Evolutionary conservation across 2,113 vertebrate genomes (phyloP).

Genomic region (Callipepla squamata): DNA sequence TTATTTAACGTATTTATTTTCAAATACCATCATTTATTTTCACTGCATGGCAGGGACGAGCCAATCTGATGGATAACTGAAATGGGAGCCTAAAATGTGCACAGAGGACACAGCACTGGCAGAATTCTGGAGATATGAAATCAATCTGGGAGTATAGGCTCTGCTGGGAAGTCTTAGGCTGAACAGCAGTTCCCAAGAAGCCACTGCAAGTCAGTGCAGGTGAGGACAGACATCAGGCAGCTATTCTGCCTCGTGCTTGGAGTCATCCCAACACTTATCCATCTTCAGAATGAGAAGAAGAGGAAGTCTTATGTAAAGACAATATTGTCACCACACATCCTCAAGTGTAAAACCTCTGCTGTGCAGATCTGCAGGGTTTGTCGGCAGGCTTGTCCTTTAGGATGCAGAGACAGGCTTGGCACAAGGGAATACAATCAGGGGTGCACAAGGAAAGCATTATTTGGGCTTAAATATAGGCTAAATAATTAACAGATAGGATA

Average conservation of each 20-base stretch:
- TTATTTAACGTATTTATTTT: not conserved
- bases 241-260: not conserved
- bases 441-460: not conserved
- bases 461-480: not conserved
- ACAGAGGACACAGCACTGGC: fast-evolving
- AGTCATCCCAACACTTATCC: not conserved
- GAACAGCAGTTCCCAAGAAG: not conserved
- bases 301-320: not conserved
- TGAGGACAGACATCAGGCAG: not conserved
- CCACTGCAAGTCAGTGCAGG: not conserved
- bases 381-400: not conserved
- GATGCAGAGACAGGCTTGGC: not conserved
- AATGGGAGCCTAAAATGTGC: not conserved
- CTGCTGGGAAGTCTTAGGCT: not conserved
- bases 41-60: not conserved
- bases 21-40: not conserved
- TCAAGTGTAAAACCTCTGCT: not conserved
- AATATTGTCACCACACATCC: not conserved
- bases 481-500: not conserved
- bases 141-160: not conserved
- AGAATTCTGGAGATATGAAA: not conserved
- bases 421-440: not conserved
- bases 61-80: not conserved
- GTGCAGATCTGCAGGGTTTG: not conserved
- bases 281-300: not conserved